Base-by-base conservation (phyloP, 2,888 invertebrate species). In the Lymantria monacha region DNA sequence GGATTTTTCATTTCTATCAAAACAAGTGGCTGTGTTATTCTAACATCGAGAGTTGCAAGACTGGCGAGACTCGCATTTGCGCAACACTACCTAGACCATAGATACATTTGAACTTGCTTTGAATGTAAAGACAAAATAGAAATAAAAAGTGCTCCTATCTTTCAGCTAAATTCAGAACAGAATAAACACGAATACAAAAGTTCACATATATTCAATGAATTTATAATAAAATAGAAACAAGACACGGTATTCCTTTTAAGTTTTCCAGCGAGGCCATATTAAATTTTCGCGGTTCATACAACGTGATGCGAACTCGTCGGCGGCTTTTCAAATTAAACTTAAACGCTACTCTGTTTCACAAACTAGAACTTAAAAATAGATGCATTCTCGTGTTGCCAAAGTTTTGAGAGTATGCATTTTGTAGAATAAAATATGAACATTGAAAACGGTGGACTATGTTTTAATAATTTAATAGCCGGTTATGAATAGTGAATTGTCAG, bases 291-390 rank as follows among this genome's bases (percentile, higher is more conserved):
- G 43, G 55, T 45, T 15, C 42, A 37, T 41, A 46, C 31, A 30
- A 10, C 31, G 42, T 37, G 12, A 11, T 15, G 48, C 47, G 40
- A n/a, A 49, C 38, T 44, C 54, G 46, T 49, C 44, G 46, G 42
- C 51, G 47, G 47, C 57, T 62, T 70, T 62, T 46, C 38, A 64
- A 63, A 68, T 69, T 71, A 63, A 69, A 65, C 60, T 65, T 55
- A 55, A n/a, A 54, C 47, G 46, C 48, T 45, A 46, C 51, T 58
- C 43, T 46, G 50, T 53, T 61, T 53, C 48, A 44, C 30, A 53
- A 63, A 60, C 60, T 59, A 51, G 12, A 1, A 48, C 7, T 54
- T 36, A 13, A 43, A 48, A 53, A 53, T 47, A 42, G 15, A 37
- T 48, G 46, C 14, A 30, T 37, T 52, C 14, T 33, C 50, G 44